These are phyloP conservation scores for Rhombomys opimus DNA, from an alignment of 2,113 vertebrate species.

Conservation along the genomic window DNA sequence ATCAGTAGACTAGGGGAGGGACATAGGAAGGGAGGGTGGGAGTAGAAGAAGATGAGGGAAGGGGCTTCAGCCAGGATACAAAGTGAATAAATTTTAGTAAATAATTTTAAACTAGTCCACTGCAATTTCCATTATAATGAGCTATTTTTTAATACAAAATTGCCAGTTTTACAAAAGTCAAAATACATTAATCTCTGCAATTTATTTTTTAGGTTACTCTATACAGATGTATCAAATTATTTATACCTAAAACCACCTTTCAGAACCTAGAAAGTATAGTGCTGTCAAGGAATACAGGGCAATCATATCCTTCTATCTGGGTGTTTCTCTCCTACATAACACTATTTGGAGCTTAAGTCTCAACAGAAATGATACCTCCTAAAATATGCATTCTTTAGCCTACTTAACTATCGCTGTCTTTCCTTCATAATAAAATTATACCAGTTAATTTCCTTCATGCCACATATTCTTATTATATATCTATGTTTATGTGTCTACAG, in stretches of 20 bases:
- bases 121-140: conserved; percentile 10
- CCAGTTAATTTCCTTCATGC: conserved; percentile 2
- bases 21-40: no score
- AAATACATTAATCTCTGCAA: conserved; percentile 35
- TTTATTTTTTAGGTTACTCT: conserved; percentile 22
- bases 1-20: no score
- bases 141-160: background rate
- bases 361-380: background rate
- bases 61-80: no score
- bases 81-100: no score
- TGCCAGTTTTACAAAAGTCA: conserved; percentile 5
- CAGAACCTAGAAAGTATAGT: conserved; percentile 31
- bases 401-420: background rate
- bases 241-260: conserved; percentile 46
- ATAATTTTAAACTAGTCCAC: background rate
- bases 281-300: background rate
- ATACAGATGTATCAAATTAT: background rate
- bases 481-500: background rate
- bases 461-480: background rate
- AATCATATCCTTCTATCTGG: background rate
- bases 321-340: background rate
- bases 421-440: conserved; percentile 33
- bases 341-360: conserved; percentile 24
- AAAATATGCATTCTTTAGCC: conserved; percentile 3
- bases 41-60: no score